phyloP scores from a whole-genome alignment of 2,888 invertebrate species.

The Notodromas monacha region DNA sequence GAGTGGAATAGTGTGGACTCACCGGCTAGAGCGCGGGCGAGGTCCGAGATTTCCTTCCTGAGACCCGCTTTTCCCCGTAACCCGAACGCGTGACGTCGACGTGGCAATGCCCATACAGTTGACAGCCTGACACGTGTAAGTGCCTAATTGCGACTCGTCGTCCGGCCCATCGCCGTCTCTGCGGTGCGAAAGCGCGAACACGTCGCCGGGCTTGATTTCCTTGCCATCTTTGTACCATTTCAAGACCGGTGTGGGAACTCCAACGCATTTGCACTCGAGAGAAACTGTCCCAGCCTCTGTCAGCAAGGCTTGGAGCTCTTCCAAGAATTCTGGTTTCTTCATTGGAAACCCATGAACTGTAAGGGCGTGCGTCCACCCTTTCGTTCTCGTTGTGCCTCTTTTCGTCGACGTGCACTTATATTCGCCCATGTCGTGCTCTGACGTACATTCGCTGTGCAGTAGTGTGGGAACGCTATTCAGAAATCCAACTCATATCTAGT shows the following conservation, averaged over 20 bases:
- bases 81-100: background rate
- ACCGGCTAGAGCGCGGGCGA: too few species aligned
- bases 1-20: too few species aligned
- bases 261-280: slow-evolving; percentile 70
- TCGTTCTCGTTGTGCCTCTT: too few species aligned
- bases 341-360: too few species aligned
- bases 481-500: too few species aligned
- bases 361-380: too few species aligned
- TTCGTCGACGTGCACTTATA: too few species aligned
- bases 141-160: slow-evolving; percentile 25
- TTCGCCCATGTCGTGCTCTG: too few species aligned
- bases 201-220: slow-evolving; percentile 60
- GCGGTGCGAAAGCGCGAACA: slow-evolving; percentile 15
- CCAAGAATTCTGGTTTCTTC: slow-evolving; percentile 42
- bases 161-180: too few species aligned
- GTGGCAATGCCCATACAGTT: slow-evolving; percentile 39
- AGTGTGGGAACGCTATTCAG: too few species aligned
- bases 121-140: slow-evolving; percentile 52
- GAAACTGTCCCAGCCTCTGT: slow-evolving; percentile 71
- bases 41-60: too few species aligned
- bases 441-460: too few species aligned
- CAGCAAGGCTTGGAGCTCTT: slow-evolving; percentile 50
- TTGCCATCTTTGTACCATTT: slow-evolving; percentile 76
- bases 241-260: slow-evolving; percentile 54
- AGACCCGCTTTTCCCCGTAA: background rate